Percentiles rank a stretch among this genome's conserved stretches.
phyloP scores from a whole-genome alignment of 1,140 invertebrate species.

The Drosophila pseudoananassae region DNA sequence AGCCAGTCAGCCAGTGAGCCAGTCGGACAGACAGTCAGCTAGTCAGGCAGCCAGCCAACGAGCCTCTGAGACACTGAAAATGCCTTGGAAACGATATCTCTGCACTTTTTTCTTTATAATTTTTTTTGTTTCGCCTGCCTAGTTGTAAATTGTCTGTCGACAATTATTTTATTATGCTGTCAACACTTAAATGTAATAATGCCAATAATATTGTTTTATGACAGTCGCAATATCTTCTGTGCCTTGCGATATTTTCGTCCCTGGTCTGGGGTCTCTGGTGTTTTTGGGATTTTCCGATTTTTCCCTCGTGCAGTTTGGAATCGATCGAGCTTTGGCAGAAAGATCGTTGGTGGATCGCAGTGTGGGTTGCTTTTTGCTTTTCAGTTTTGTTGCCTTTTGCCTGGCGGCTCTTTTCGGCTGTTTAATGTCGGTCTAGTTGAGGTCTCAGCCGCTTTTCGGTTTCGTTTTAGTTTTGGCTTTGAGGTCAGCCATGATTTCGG shows the following conservation, averaged over 20 bases:
- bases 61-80: constrained; percentile 12
- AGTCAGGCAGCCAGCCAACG: background rate
- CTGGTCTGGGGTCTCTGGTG: constrained; percentile 41
- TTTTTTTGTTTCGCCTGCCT: constrained; percentile 27
- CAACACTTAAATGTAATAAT: constrained; percentile 84
- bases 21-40: background rate
- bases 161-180: constrained; percentile 84
- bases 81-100: constrained; percentile 41
- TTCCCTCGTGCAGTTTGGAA: constrained; percentile 62
- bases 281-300: constrained; percentile 5
- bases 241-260: constrained; percentile 48
- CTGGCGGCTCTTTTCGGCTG: constrained; percentile 42
- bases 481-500: constrained; percentile 72
- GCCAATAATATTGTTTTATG: constrained; percentile 84
- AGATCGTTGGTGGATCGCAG: constrained; percentile 52
- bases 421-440: constrained; percentile 52
- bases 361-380: constrained; percentile 53
- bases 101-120: constrained; percentile 10
- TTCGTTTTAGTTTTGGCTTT: constrained; percentile 58
- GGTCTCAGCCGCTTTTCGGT: constrained; percentile 48
- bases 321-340: constrained; percentile 55
- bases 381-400: constrained; percentile 18
- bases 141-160: constrained; percentile 78
- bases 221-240: constrained; percentile 78
- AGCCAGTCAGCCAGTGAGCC: constrained; percentile 1